Evolutionary conservation across 2,888 invertebrate genomes (phyloP).

Genomic region (Lasioglossum zephyrum): DNA sequence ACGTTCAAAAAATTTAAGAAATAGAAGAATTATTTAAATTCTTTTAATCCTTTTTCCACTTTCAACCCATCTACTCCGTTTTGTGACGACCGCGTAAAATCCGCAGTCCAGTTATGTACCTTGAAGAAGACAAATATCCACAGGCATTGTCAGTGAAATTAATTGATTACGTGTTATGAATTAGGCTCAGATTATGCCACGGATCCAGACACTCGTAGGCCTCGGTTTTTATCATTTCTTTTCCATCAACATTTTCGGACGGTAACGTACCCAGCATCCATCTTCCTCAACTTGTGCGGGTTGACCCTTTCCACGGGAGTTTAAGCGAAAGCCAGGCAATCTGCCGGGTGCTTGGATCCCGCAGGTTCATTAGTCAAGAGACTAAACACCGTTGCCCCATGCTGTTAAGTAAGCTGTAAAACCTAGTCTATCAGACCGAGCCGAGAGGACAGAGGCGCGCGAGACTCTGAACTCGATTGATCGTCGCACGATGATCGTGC

Average conservation of each 20-base stretch:
- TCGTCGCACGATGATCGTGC: slow-evolving; percentile 75
- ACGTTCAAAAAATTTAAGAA: too few species aligned
- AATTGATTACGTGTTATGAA: not conserved
- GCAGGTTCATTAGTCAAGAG: slow-evolving; percentile 81
- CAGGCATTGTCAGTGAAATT: too few species aligned
- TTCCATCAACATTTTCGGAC: not conserved
- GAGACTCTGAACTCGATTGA: slow-evolving; percentile 65
- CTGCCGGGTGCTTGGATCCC: slow-evolving; percentile 64
- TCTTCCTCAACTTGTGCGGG: slow-evolving; percentile 68
- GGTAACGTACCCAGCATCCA: slow-evolving; percentile 58
- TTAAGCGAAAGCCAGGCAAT: slow-evolving; percentile 69
- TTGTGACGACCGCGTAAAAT: not conserved
- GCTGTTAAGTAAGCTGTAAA: slow-evolving; percentile 77
- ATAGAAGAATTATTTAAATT: not conserved
- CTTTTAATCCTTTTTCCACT: not conserved
- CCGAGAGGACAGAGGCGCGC: slow-evolving; percentile 59
- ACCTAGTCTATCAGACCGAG: slow-evolving; percentile 51
- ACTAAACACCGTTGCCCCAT: slow-evolving; percentile 75
- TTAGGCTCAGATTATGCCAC: not conserved
- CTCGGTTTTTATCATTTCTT: not conserved
- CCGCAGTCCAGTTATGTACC: not conserved
- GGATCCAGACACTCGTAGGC: too few species aligned
- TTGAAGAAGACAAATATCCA: not conserved
- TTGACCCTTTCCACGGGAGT: slow-evolving; percentile 73
- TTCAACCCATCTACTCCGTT: not conserved